Evolutionary conservation across 2,113 vertebrate species (phyloP), one percentile per base, ranked within the genome.

Genomic region (Natator depressus): DNA sequence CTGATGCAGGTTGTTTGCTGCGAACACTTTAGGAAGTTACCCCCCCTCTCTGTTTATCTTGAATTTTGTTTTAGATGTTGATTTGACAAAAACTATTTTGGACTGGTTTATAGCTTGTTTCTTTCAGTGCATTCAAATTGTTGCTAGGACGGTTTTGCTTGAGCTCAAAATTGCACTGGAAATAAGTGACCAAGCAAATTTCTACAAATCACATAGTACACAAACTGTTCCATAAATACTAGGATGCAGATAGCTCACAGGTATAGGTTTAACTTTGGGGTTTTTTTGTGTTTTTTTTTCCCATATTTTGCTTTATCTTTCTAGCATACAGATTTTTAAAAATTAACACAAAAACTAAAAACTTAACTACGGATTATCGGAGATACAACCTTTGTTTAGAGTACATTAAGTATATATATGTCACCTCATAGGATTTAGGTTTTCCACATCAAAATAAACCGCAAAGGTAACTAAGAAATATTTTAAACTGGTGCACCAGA

Each of bases 41-140:
- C 6, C 54, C 49, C 8, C n/a, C 72, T n/a, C 31, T 51, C 75
- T 35, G 82, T 79, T 95, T 90, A 93, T 85, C 20, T 82, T 83
- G 94, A 83, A 82, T 80, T 75, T 5, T 89, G 22, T 55, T n/a
- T 76, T 76, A 91, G 80, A 82, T 79, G 72, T 59, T 1, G 0
- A 46, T 94, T 93, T 90, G 89, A 87, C 76, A 90, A 83, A 89
- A 94, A 47, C n/a, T 89, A 75, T 53, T 76, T 76, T 91, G 78
- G 47, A 10, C 89, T 55, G 46, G 89, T 16, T 13, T 69, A 46
- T 47, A 75, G 22, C 42, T 76, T 47, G 24, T 91, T 90, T 47
- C 75, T 65, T 62, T 35, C 81, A 93, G 86, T 4, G 8, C 29
- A n/a, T 50, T 82, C 72, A 72, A 82, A 51, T 42, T 55, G 47